Evolutionary conservation across 2,797 vertebrate genomes (phyloP), one percentile per base, ranked within the genome.

Genomic region (Lindbergichthys nudifrons): DNA sequence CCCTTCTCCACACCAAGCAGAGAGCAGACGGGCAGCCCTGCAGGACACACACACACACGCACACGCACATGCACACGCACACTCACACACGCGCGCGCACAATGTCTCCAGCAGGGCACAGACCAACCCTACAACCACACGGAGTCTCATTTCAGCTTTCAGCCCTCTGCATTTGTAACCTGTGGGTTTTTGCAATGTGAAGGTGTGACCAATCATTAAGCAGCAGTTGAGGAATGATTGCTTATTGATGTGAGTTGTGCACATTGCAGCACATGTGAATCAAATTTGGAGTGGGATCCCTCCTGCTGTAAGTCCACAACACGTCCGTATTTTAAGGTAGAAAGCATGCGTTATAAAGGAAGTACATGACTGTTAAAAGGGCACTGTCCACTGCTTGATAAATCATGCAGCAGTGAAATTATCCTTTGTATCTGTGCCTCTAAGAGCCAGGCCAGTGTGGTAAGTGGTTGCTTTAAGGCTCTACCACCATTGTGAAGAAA

Each of bases 351-450:
- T 87, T 89, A 88, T 91, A 46, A 72, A 91, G 71, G 65, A 82
- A 58, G 87, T 85, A 88, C 89, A 89, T 26, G 87, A 50, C 85
- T 84, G 84, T 77, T 89, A 84, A 92, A 87, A 87, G 88, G 84
- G 63, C 85, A 80, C 56, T 6, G 46, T 75, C 87, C 73, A 5
- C 68, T 61, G 70, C 75, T 66, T 75, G 81, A 85, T 92, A 85
- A 92, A 91, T 91, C 86, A 87, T 92, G 84, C 89, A 91, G 71
- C 67, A 76, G 80, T 56, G 66, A 65, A 85, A 86, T 78, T 84
- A 87, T 80, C 73, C 81, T 79, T 46, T 60, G 66, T 61, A 65
- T 88, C 75, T 59, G 61, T 42, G 74, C 65, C 73, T 62, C 63
- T 57, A 10, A 71, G 65, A 85, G 64, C 26, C 43, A 23, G 59